Conservation (phyloP, 2,113 vertebrate genomes). For the Oxyura jamaicensis region DNA sequence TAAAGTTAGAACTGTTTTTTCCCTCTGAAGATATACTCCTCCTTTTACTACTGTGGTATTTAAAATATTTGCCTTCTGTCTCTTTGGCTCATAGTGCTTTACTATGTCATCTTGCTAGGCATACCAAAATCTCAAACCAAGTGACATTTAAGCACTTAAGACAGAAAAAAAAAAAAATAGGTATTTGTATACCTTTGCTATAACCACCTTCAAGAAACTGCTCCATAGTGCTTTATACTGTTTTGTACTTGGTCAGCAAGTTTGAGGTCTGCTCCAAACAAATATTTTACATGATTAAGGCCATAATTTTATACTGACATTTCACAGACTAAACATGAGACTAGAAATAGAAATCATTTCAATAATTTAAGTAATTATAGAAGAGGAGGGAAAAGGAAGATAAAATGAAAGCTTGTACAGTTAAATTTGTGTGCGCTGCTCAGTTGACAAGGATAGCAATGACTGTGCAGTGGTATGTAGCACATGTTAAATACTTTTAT, state of each 20-base stretch:
- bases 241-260: conserved; percentile 2
- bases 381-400: neutral
- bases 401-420: neutral
- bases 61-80: neutral
- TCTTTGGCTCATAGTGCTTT: conserved; percentile 56
- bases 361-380: neutral
- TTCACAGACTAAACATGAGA: conserved; percentile 48
- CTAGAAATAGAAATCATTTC: neutral
- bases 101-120: neutral
- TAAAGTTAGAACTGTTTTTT: neutral
- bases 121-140: neutral
- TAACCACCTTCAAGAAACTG: neutral
- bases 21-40: neutral
- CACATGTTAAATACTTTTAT: neutral
- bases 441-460: neutral
- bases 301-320: conserved; percentile 28
- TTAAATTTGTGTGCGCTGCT: conserved; percentile 22
- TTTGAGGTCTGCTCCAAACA: conserved; percentile 42
- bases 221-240: neutral
- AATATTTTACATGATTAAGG: conserved; percentile 47
- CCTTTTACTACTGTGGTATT: neutral
- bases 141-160: conserved; percentile 40
- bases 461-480: neutral
- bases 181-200: neutral
- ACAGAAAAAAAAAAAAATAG: conserved; percentile 8